phyloP scores from a whole-genome alignment of 2,113 vertebrate genomes.

The Caretta caretta region DNA sequence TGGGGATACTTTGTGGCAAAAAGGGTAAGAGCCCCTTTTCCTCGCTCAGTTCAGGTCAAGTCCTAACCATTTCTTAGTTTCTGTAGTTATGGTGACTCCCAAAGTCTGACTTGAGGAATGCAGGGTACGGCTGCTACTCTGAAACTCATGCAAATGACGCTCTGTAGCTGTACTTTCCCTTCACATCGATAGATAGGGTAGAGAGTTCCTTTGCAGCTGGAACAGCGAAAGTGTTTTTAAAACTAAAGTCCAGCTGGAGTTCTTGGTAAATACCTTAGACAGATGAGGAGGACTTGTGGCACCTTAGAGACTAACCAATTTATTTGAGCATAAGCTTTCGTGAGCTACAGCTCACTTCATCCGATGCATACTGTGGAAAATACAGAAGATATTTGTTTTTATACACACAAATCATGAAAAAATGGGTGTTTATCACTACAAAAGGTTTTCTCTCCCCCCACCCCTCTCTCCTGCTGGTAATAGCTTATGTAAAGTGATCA shows the following conservation, averaged over 20 bases:
- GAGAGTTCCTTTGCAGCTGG: not conserved
- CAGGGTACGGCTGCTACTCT: not conserved
- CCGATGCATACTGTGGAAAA: too few relatives aligned
- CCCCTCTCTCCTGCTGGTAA: too few relatives aligned
- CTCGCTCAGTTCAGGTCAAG: not conserved
- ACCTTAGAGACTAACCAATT: too few relatives aligned
- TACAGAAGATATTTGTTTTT: too few relatives aligned
- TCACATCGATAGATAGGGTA: fast-evolving
- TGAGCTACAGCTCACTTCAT: too few relatives aligned
- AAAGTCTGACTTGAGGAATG: not conserved
- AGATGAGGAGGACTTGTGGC: not conserved
- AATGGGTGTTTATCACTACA: too few relatives aligned
- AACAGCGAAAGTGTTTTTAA: too few relatives aligned
- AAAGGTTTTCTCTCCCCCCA: too few relatives aligned
- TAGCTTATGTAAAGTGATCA: too few relatives aligned
- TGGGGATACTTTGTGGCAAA: not conserved
- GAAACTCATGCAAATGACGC: not conserved
- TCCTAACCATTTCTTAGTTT: not conserved
- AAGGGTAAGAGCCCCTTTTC: not conserved
- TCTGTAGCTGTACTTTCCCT: not conserved
- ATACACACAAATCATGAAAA: too few relatives aligned
- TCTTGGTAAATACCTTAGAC: not conserved
- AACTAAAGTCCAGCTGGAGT: not conserved
- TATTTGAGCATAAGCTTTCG: too few relatives aligned
- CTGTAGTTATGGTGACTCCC: not conserved